Evolutionary conservation across 2,113 vertebrate species (phyloP).

Genomic region (Corynorhinus townsendii): DNA sequence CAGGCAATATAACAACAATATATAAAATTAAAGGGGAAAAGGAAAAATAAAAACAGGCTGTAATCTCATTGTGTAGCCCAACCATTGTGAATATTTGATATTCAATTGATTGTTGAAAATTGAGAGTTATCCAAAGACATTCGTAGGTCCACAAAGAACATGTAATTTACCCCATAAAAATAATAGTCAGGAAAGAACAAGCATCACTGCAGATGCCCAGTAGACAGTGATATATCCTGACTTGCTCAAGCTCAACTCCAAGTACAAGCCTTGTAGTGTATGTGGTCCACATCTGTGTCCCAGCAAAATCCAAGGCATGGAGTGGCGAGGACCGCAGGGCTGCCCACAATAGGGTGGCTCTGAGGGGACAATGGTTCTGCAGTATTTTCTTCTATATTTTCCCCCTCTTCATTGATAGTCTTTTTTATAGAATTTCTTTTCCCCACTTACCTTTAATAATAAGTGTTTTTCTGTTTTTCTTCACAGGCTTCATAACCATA

Average conservation of each 20-base stretch:
- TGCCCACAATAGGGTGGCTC: background rate
- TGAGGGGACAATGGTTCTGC: accelerated
- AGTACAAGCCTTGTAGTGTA: background rate
- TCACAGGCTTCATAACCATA: background rate
- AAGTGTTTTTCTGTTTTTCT: background rate
- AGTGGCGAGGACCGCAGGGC: accelerated
- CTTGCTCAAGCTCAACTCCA: background rate
- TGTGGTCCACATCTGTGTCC: background rate
- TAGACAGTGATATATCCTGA: background rate
- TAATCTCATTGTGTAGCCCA: background rate
- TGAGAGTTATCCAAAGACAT: background rate
- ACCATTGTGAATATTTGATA: background rate
- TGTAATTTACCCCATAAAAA: background rate
- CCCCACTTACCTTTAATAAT: background rate
- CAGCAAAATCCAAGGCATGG: accelerated
- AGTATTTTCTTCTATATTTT: background rate
- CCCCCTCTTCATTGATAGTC: background rate
- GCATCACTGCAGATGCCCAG: background rate
- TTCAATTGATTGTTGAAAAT: background rate
- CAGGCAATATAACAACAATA: background rate
- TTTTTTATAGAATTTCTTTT: background rate
- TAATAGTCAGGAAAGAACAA: background rate
- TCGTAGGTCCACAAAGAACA: background rate
- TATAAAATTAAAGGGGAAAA: background rate
- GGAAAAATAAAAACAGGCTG: background rate